Conservation (phyloP, 2,113 vertebrate genomes). For the Chamaea fasciata region DNA sequence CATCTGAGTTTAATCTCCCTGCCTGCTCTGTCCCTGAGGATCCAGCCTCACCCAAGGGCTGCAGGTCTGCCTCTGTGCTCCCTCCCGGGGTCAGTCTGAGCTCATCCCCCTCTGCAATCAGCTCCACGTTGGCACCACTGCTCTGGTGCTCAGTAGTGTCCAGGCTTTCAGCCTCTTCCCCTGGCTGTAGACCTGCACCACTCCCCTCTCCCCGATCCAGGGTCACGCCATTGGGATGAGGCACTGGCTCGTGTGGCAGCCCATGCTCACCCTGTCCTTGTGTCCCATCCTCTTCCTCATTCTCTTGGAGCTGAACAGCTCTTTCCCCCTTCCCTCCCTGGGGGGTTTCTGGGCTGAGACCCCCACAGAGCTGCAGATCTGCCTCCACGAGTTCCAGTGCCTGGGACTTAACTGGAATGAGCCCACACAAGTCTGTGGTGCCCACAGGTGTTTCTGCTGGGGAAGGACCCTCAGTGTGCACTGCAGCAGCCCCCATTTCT, state of each 20-base stretch:
- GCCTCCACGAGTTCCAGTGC: not conserved
- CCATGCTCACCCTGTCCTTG: not conserved
- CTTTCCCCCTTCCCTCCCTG: fast-evolving
- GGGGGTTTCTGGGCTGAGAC: fast-evolving
- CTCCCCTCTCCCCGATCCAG: not conserved
- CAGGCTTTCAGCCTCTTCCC: not conserved
- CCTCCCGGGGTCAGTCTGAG: fast-evolving
- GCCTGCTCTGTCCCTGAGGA: too few relatives aligned
- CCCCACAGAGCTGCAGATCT: fast-evolving
- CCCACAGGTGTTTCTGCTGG: not conserved
- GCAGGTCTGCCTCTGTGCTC: not conserved
- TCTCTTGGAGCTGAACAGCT: fast-evolving
- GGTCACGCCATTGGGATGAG: not conserved
- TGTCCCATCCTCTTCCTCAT: not conserved
- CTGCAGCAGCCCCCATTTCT: not conserved
- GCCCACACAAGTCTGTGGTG: not conserved
- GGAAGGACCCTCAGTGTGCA: not conserved
- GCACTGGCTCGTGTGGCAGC: not conserved
- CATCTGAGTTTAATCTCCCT: too few relatives aligned
- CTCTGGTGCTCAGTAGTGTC: too few relatives aligned
- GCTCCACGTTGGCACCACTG: fast-evolving
- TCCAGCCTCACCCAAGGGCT: too few relatives aligned
- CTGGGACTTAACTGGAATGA: not conserved
- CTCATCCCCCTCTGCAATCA: not conserved
- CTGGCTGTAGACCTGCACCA: fast-evolving